A percentile compares a stretch with the other conserved stretches of the same genome.
These are phyloP conservation scores for Dinoponera quadriceps DNA, from an alignment of 1,140 invertebrate genomes.

Conservation along the genomic window DNA sequence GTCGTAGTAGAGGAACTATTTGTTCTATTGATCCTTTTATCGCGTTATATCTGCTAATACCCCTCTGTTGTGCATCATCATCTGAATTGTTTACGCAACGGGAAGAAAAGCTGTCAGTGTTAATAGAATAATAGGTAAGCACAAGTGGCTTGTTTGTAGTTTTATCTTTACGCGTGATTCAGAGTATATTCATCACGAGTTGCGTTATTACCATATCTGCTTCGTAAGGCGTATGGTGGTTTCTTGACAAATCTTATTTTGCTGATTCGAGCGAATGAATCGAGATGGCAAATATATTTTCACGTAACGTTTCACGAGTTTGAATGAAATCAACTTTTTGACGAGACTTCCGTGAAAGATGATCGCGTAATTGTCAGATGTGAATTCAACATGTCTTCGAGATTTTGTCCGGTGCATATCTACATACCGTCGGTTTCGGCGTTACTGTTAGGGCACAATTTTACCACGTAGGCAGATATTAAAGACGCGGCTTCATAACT, in stretches of 20 bases:
- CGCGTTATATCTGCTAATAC: slow-evolving; percentile 3
- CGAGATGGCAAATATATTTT: slow-evolving; percentile 5
- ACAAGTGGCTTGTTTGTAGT: background rate
- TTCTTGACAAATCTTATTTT: slow-evolving; percentile 8
- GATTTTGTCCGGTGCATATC: slow-evolving; percentile 27
- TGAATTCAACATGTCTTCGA: background rate
- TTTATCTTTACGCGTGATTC: background rate
- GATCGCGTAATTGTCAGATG: background rate
- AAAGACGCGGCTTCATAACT: slow-evolving; percentile 84
- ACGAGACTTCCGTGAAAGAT: background rate
- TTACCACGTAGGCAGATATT: slow-evolving; percentile 65
- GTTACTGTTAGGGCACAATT: slow-evolving; percentile 22
- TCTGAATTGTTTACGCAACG: background rate
- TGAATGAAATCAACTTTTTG: slow-evolving; percentile 26
- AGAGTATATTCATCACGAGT: background rate
- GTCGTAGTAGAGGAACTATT: slow-evolving; percentile 7
- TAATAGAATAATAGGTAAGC: slow-evolving; percentile 7
- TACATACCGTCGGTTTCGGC: background rate
- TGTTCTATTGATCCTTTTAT: slow-evolving; percentile 11
- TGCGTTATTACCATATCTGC: background rate
- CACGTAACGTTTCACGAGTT: slow-evolving; percentile 4
- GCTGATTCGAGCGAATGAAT: slow-evolving; percentile 2
- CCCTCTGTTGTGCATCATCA: background rate
- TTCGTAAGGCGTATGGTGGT: background rate
- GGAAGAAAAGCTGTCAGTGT: slow-evolving; percentile 7